Conservation (phyloP, 2,113 vertebrate species). For the Puntigrus tetrazona region DNA sequence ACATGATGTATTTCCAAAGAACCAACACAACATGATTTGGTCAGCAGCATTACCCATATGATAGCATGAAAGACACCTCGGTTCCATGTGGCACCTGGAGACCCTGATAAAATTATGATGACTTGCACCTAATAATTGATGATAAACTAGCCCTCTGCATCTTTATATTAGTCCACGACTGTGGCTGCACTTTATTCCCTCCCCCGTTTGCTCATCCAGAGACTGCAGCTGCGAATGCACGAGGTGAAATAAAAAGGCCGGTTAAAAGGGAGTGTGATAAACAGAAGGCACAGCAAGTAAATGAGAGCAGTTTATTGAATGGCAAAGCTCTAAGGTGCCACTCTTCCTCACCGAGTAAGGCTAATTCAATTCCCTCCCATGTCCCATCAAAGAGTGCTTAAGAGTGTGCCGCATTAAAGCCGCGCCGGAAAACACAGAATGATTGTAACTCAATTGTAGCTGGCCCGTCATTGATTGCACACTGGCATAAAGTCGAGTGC, state of each 20-base stretch:
- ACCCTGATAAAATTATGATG: constrained; percentile 39
- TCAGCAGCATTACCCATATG: neutral
- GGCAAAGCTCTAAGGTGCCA: too few relatives aligned
- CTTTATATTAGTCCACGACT: neutral
- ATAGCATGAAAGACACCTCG: neutral
- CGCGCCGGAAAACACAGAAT: constrained; percentile 69
- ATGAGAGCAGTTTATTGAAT: neutral
- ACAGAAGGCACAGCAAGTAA: constrained; percentile 31
- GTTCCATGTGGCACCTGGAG: constrained; percentile 5
- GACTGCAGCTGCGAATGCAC: neutral
- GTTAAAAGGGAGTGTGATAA: constrained; percentile 40
- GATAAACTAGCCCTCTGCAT: constrained; percentile 12
- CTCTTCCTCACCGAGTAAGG: constrained; percentile 53
- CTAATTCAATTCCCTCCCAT: constrained; percentile 68
- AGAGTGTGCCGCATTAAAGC: constrained; percentile 68
- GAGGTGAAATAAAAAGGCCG: neutral
- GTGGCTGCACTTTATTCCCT: neutral
- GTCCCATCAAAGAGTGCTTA: constrained; percentile 64
- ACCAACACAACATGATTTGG: constrained; percentile 20
- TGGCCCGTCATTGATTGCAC: constrained; percentile 69
- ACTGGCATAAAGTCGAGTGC: constrained; percentile 65
- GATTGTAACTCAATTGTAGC: constrained; percentile 73
- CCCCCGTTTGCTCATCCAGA: neutral
- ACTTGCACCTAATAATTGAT: constrained; percentile 32
- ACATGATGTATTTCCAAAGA: constrained; percentile 36